Evolutionary conservation across 2,113 vertebrate species (phyloP), one percentile per base, ranked within the genome.

Genomic region (Hippocampus barbouri): DNA sequence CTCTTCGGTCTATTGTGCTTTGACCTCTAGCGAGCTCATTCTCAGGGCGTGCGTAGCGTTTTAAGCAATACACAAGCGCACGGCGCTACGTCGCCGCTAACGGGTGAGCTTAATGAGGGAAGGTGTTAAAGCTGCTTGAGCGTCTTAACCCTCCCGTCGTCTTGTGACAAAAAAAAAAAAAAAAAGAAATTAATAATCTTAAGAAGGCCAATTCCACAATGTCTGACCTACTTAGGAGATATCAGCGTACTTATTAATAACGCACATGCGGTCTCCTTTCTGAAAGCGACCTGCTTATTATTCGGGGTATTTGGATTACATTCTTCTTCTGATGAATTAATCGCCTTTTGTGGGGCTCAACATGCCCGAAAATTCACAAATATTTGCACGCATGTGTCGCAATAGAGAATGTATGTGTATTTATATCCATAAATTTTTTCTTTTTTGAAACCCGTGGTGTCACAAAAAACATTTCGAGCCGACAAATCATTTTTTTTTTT

Each of bases 1-100:
- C 21, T 79, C 47, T 23, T 71, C 45, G 25, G 67, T 71, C n/a
- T 74, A 64, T 84, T 79, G 78, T 75, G 2, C 63, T 68, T 84
- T 90, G 86, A 88, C 88, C 87, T 87, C 83, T 76, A 79, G 77
- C 78, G 80, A 83, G 80, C 59, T 75, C 82, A 85, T 80, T 73
- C 53, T 79, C 69, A 57, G 57, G n/a, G 1, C n/a, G 18, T 41
- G n/a, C 67, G 54, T 34, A 67, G 70, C 59, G 59, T 38, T 68
- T 53, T 65, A 38, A 66, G 23, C 64, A 51, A 65, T 62, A 45
- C 67, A 41, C 72, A 65, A 47, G 71, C 47, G 63, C 59, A 56
- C 57, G 57, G 57, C 23, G 66, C 56, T 70, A 10, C 41, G 73
- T 66, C 65, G 68, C 65, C 53, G 12, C 65, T 72, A 66, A 73